A percentile compares a stretch with the other conserved stretches of the same genome.
Evolutionary conservation across 2,113 vertebrate genomes (phyloP).

Genomic region (Tychaedon coryphoeus): DNA sequence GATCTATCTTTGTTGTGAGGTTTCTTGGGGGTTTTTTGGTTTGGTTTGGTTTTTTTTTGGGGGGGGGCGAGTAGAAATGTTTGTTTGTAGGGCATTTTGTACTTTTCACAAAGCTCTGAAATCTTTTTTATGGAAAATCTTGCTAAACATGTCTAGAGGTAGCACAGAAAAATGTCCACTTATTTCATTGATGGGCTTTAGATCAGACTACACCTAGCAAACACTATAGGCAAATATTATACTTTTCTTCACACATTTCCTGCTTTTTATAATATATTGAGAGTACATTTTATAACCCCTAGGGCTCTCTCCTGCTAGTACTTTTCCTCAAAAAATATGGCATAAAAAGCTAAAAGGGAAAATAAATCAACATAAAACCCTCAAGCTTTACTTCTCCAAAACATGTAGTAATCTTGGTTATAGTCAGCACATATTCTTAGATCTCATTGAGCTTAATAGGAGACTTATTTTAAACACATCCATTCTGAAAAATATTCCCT

Average conservation of each 20-base stretch:
- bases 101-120: background rate
- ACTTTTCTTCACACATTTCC: background rate
- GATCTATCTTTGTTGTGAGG: background rate
- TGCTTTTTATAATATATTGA: background rate
- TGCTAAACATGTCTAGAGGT: background rate
- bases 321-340: background rate
- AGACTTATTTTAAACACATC: background rate
- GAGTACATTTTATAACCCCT: background rate
- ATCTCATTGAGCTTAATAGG: background rate
- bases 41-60: too few relatives aligned
- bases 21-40: background rate
- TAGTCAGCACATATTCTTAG: background rate
- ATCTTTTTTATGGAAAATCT: background rate
- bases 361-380: background rate
- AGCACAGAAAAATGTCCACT: background rate
- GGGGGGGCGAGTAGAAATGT: rapidly evolving
- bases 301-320: background rate
- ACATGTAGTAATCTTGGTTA: background rate
- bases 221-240: background rate
- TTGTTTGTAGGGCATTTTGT: rapidly evolving
- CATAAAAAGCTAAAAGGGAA: background rate
- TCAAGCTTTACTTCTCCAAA: background rate
- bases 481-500: background rate
- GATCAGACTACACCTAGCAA: background rate
- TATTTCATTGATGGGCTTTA: background rate